phyloP scores from a whole-genome alignment of 2,113 vertebrate genomes.

The Steatornis caripensis region DNA sequence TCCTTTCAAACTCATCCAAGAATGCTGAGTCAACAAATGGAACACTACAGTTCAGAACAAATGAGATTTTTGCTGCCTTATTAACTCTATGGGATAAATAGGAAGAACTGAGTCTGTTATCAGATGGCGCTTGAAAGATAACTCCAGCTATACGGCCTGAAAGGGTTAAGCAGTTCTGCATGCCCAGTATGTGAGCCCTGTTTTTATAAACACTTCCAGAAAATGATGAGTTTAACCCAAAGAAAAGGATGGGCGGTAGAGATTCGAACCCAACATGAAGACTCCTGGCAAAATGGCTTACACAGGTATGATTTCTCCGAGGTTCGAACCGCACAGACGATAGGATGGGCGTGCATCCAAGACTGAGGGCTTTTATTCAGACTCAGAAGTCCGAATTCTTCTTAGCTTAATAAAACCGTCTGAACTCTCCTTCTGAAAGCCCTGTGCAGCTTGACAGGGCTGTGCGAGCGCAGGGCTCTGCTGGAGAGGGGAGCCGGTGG shows the following conservation, averaged over 20 bases:
- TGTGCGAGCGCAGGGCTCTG: rapidly evolving
- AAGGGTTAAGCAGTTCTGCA: not conserved
- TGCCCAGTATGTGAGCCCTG: not conserved
- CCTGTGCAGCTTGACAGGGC: not conserved
- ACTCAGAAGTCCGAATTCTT: not conserved
- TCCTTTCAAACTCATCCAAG: not conserved
- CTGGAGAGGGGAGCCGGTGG: rapidly evolving
- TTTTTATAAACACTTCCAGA: not conserved
- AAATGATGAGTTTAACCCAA: not conserved
- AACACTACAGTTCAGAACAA: not conserved
- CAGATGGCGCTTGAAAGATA: not conserved
- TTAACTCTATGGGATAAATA: not conserved
- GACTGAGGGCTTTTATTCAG: not conserved
- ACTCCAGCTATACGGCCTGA: not conserved
- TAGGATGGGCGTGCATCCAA: not conserved
- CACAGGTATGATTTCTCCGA: not conserved
- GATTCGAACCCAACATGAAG: not conserved
- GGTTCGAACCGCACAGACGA: rapidly evolving
- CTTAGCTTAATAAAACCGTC: not conserved
- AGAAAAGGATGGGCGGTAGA: not conserved
- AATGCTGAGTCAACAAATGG: not conserved
- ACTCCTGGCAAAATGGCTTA: not conserved
- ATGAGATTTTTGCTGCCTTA: not conserved
- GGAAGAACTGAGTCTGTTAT: not conserved
- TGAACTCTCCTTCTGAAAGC: not conserved